A percentile compares a stretch with the other conserved stretches of the same genome.
Conservation (phyloP, 2,113 vertebrate species). For the Apaloderma vittatum region DNA sequence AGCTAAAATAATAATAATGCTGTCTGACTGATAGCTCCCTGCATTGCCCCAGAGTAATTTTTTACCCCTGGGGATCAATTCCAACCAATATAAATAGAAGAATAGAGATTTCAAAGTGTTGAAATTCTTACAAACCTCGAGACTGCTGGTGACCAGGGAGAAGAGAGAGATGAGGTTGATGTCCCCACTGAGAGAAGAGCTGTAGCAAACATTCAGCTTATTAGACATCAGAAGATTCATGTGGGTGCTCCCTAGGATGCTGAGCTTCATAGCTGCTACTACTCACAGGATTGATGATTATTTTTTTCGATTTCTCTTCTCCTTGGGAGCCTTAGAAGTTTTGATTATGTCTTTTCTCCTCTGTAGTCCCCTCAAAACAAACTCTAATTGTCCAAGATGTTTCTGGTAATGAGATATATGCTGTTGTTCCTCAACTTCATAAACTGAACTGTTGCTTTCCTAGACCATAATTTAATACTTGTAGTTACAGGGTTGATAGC, state of each 20-base stretch:
- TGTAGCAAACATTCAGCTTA: not conserved
- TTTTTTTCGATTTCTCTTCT: conserved; percentile 13
- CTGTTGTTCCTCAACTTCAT: not conserved
- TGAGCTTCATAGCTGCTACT: not conserved
- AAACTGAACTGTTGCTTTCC: not conserved
- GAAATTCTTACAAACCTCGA: not conserved
- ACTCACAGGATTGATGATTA: not conserved
- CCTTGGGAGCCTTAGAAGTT: not conserved
- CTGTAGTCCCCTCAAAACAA: not conserved
- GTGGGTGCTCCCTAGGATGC: not conserved
- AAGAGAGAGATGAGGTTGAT: not conserved
- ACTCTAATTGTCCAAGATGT: not conserved
- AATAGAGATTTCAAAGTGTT: not conserved
- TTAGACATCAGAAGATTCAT: not conserved
- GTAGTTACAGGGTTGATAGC: not conserved
- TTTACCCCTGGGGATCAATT: not conserved
- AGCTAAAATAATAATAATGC: not conserved
- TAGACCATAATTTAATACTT: not conserved
- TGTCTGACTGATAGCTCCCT: not conserved
- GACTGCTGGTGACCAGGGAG: not conserved
- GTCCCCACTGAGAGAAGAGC: not conserved
- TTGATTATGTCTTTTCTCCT: not conserved
- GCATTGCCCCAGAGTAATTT: not conserved
- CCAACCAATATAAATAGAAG: not conserved
- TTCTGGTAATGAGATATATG: not conserved